Base-by-base conservation (phyloP, 2,113 vertebrate species). In the Gymnobelideus leadbeateri region DNA sequence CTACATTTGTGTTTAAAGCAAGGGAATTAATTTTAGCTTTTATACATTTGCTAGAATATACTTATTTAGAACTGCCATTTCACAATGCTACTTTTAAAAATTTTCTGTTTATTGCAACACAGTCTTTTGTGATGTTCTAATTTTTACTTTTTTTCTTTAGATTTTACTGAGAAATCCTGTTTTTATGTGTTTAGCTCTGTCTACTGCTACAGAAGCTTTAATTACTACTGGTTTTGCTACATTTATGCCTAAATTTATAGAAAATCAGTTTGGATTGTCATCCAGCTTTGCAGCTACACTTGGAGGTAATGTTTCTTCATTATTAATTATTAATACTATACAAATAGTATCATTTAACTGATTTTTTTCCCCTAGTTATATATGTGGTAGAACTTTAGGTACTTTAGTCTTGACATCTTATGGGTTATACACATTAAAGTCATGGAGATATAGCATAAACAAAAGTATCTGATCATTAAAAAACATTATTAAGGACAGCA, bases 161-260 rank as follows among this genome's bases (percentile, higher is more conserved):
- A 98, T 98, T 93, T 96, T 99, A 61, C 53, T 99, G 97, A 98
- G 96, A 96, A 99, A 99, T 96, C 97, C 98, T 92, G 99, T 99
- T n/a, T 98, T 99, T 95, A 98, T 99, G 97, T 98, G 97, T 97
- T 98, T 99, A 97, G 98, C 98, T 97, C 1, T 98, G 92, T 98
- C 99, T 55, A 98, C 98, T 96, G 96, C 98, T 91, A 97, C 98
- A 57, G 99, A 99, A 98, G 98, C 98, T 90, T 97, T 99, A 94
- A 92, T 99, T 96, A 98, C 98, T 77, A 99, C 99, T 94, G 99
- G 98, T 55, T 99, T 99, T 98, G 99, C 98, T 93, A 98, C 99
- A 24, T 99, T 99, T 98, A 98, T 99, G 89, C 99, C 99, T 53
- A 99, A 99, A 97, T 98, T 98, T 96, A 99, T 99, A 98, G 99